Evolutionary conservation across 1,140 invertebrate genomes (phyloP).

Genomic region (Tetramorium parvispinum): DNA sequence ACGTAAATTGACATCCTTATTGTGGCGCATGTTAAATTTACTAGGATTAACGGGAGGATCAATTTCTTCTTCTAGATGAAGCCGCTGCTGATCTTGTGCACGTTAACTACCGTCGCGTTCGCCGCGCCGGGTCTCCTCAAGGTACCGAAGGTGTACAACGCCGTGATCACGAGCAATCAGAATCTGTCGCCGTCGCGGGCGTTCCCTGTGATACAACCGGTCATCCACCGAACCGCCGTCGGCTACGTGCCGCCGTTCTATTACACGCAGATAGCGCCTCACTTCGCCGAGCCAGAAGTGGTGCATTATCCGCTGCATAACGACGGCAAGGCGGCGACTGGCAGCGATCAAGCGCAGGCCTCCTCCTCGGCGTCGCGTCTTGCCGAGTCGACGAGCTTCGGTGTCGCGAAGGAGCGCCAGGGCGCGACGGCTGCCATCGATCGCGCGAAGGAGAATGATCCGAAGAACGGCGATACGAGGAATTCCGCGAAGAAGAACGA

Average conservation of each 20-base stretch:
- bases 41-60: neutral
- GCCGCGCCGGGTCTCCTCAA: slow-evolving; percentile 82
- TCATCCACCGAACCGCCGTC: slow-evolving; percentile 87
- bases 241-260: slow-evolving; percentile 86
- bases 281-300: slow-evolving; percentile 72
- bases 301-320: slow-evolving; percentile 52
- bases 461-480: slow-evolving; percentile 12
- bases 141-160: slow-evolving; percentile 91
- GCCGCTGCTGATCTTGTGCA: slow-evolving; percentile 72
- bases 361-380: neutral
- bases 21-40: neutral
- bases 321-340: neutral
- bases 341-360: slow-evolving; percentile 6
- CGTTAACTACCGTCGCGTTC: slow-evolving; percentile 72
- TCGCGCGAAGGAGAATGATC: neutral
- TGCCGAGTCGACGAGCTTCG: slow-evolving; percentile 20
- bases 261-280: slow-evolving; percentile 77
- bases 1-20: neutral
- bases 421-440: neutral
- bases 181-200: slow-evolving; percentile 90
- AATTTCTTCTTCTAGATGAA: slow-evolving; percentile 74
- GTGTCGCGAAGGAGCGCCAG: neutral
- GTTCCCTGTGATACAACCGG: slow-evolving; percentile 90
- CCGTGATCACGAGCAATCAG: slow-evolving; percentile 91
- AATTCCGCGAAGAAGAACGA: slow-evolving; percentile 58